A percentile compares a stretch with the other conserved stretches of the same genome.
phyloP scores from a whole-genome alignment of 1,140 invertebrate species.

The Brachionus plicatilis region DNA sequence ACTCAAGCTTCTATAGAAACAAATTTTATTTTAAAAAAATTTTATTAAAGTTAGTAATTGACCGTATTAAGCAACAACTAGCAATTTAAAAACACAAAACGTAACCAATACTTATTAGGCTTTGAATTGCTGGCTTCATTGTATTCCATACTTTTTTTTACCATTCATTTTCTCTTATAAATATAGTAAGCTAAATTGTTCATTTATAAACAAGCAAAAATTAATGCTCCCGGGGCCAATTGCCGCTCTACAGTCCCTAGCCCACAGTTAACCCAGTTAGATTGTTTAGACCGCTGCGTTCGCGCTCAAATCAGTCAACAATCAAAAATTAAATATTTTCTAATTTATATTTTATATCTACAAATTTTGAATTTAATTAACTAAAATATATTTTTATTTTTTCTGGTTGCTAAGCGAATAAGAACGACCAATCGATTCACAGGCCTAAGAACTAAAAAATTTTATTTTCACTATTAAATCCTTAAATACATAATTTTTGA shows the following conservation, averaged over 20 bases:
- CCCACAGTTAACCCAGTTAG: not conserved
- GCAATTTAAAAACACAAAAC: not conserved
- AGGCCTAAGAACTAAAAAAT: not conserved
- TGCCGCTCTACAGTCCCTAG: not conserved
- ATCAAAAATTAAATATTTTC: constrained; percentile 23
- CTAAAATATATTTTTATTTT: not conserved
- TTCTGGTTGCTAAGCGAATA: constrained; percentile 10
- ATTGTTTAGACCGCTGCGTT: not conserved
- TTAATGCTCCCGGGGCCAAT: not conserved
- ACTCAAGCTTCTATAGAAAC: not conserved
- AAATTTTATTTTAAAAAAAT: not conserved
- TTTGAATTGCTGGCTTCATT: not conserved
- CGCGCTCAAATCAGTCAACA: not conserved
- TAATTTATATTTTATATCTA: not conserved
- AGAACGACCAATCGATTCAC: constrained; percentile 20
- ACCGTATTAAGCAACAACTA: not conserved
- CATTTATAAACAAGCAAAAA: not conserved
- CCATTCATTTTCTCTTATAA: not conserved
- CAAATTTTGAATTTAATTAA: not conserved
- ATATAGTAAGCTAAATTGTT: not conserved
- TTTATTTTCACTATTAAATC: constrained; percentile 7
- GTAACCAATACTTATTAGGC: not conserved
- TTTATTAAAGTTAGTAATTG: not conserved
- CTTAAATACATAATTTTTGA: constrained; percentile 35
- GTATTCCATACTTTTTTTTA: too few relatives aligned